A percentile compares a stretch with the other conserved stretches of the same genome.
Conservation (phyloP, 2,113 vertebrate species). For the Climacteris rufus region DNA sequence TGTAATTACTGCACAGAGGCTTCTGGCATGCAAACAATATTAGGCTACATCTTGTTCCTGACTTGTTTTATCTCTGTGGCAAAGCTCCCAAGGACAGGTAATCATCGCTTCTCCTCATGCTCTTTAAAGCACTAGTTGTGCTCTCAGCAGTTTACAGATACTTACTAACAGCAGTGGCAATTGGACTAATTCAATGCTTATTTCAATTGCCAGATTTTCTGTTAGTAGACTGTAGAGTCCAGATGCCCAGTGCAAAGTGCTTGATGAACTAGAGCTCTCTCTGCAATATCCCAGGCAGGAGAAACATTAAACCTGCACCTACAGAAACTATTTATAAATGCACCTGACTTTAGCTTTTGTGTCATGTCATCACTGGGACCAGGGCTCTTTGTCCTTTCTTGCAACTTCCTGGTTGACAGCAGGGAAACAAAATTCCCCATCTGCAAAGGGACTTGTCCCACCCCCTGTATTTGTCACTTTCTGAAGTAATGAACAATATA, state of each 20-base stretch:
- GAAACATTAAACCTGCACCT: conserved; percentile 49
- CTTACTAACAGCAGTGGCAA: not conserved
- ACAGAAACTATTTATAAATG: conserved; percentile 62
- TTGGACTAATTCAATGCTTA: not conserved
- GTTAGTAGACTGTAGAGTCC: not conserved
- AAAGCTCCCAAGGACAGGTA: not conserved
- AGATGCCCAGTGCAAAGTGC: not conserved
- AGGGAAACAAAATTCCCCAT: conserved; percentile 25
- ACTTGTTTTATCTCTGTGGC: not conserved
- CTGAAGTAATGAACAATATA: conserved; percentile 21
- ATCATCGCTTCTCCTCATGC: not conserved
- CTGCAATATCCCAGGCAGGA: not conserved
- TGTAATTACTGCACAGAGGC: conserved; percentile 30
- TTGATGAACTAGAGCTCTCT: not conserved
- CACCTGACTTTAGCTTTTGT: not conserved
- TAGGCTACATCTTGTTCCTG: not conserved
- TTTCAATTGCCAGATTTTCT: not conserved
- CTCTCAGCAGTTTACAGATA: not conserved
- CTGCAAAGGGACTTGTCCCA: not conserved
- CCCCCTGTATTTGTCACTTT: not conserved
- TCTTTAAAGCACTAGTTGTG: not conserved
- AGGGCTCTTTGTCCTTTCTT: not conserved
- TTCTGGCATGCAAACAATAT: conserved; percentile 36
- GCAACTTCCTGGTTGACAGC: not conserved
- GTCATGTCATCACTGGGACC: not conserved